Base-by-base conservation (phyloP, 2,888 invertebrate genomes). In the Lampropteryx suffumata region DNA sequence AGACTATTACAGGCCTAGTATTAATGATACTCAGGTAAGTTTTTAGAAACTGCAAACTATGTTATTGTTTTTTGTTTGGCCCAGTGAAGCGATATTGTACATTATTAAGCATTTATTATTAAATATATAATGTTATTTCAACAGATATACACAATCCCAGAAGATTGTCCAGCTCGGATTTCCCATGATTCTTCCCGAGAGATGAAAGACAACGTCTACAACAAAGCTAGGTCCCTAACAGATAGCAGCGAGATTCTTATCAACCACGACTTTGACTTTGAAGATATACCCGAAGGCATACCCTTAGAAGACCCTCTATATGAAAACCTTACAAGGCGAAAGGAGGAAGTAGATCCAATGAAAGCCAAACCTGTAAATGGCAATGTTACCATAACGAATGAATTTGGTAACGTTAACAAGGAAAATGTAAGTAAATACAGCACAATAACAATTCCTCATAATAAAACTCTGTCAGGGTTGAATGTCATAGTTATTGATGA, bases 1-100 rank as follows among this genome's bases (percentile, higher is more conserved):
- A 39, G 94, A 94, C 76, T 94, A 94, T 64, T 94, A 94, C 65
- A 91, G 90, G 35, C 93, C 93, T 0, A 87, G 87, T 43, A 70
- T 90, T 14, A 87, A 84, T 13, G 82, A 92, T 41, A 88, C 91
- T 0, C 91, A 90, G 79, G 93, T 93, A 74, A 30, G 30, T 68
- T n/a, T n/a, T n/a, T n/a, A n/a, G n/a, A n/a, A n/a, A n/a, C n/a
- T 17, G 17, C 17, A 17, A 17, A 17, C 3, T 17, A 17, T 17
- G 17, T 4, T 17, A 17, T 17, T 17, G n/a, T n/a, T n/a, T n/a
- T n/a, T n/a, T n/a, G n/a, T n/a, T n/a, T n/a, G n/a, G n/a, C n/a
- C n/a, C n/a, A n/a, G n/a, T n/a, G n/a, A n/a, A n/a, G n/a, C n/a
- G n/a, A n/a, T n/a, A n/a, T n/a, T n/a, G n/a, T n/a, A n/a, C n/a